phyloP scores from a whole-genome alignment of 1,140 invertebrate genomes.

The Atta cephalotes region DNA sequence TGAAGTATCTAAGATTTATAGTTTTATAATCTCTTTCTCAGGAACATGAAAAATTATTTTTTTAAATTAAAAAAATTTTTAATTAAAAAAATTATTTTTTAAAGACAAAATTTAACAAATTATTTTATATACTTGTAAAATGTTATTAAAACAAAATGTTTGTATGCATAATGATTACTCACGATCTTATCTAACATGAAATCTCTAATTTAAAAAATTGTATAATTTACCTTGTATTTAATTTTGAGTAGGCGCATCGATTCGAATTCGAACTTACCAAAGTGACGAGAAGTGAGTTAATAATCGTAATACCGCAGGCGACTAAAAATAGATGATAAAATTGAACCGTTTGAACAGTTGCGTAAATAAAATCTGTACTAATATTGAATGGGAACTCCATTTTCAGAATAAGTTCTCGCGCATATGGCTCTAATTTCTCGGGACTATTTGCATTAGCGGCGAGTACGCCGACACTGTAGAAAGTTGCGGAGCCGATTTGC shows the following conservation, averaged over 20 bases:
- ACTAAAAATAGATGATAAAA: slow-evolving; percentile 27
- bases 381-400: slow-evolving; percentile 64
- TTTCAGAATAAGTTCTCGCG: slow-evolving; percentile 37
- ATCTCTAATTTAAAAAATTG: neutral
- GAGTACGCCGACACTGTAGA: neutral
- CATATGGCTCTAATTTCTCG: neutral
- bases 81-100: neutral
- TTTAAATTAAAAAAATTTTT: too few relatives aligned
- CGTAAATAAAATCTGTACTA: slow-evolving; percentile 20
- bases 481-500: neutral
- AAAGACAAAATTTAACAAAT: neutral
- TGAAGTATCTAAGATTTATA: slow-evolving; percentile 55
- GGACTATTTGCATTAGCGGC: neutral
- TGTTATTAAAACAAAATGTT: neutral
- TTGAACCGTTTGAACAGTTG: slow-evolving; percentile 27
- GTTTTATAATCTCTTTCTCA: neutral
- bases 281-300: slow-evolving; percentile 51
- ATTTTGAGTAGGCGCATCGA: neutral
- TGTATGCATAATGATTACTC: neutral
- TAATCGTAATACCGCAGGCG: neutral
- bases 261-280: slow-evolving; percentile 44
- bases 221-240: neutral
- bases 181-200: neutral
- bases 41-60: neutral
- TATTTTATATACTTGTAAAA: neutral